These are phyloP conservation scores for Dolichallabes microphthalmus DNA, from an alignment of 2,113 vertebrate species.

Conservation along the genomic window DNA sequence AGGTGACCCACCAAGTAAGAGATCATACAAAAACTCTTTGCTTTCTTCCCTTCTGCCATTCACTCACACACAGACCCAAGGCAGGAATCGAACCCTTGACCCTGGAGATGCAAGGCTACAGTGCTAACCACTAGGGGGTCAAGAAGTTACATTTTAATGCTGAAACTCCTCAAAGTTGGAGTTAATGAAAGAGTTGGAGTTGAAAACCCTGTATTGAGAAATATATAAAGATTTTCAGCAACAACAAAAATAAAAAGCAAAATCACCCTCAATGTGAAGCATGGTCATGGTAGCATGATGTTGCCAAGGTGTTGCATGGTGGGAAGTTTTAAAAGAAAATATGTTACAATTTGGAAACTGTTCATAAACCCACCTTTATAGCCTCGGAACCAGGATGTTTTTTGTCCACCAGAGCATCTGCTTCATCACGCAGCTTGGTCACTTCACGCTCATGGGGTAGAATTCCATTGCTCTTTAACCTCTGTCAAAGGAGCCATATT, in stretches of 20 bases:
- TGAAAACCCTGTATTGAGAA: neutral
- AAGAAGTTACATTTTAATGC: neutral
- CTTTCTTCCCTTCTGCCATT: no score
- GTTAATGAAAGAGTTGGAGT: neutral
- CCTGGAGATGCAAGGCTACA: no score
- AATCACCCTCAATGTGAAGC: neutral
- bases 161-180: neutral
- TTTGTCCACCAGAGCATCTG: constrained; percentile 73
- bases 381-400: constrained; percentile 81
- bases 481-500: constrained; percentile 65
- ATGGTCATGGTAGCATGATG: neutral
- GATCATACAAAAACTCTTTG: no score
- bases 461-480: constrained; percentile 83
- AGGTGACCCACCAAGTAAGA: no score
- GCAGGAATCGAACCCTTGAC: no score
- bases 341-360: neutral
- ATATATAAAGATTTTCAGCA: neutral
- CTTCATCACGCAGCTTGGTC: constrained; percentile 78
- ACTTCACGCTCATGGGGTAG: constrained; percentile 80
- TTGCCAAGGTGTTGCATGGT: neutral
- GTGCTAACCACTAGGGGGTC: neutral
- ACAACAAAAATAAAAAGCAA: neutral
- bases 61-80: no score
- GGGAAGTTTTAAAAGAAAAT: neutral
- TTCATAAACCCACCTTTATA: constrained; percentile 71